phyloP scores from a whole-genome alignment of 1,140 invertebrate genomes.

The Solenopsis fugax region DNA sequence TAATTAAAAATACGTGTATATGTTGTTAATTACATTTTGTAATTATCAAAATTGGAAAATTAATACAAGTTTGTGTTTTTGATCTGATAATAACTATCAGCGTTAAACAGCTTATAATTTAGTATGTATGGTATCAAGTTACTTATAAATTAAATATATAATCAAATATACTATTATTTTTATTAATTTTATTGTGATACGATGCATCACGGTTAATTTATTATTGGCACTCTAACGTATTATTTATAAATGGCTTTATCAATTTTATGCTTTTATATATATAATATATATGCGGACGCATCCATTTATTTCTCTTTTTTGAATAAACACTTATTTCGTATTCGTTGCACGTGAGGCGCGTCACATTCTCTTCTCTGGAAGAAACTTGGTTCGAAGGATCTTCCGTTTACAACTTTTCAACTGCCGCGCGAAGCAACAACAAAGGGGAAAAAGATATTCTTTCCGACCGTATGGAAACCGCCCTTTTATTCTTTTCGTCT shows the following conservation, averaged over 20 bases:
- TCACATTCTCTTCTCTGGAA: slow-evolving; percentile 47
- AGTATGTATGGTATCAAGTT: background rate
- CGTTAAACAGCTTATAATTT: background rate
- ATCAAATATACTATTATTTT: background rate
- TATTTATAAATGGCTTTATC: slow-evolving; percentile 17
- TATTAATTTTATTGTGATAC: background rate
- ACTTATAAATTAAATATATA: background rate
- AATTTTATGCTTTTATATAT: background rate
- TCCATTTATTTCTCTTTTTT: slow-evolving; percentile 38
- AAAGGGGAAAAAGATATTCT: slow-evolving; percentile 46
- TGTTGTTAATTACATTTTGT: background rate
- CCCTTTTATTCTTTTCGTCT: slow-evolving; percentile 42
- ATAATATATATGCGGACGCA: background rate
- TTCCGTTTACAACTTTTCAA: slow-evolving; percentile 58
- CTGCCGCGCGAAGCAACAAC: slow-evolving; percentile 51
- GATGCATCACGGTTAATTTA: background rate
- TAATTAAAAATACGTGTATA: background rate
- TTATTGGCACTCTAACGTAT: background rate
- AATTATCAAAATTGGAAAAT: background rate
- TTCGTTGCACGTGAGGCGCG: slow-evolving; percentile 46
- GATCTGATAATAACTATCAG: background rate
- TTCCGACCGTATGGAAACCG: slow-evolving; percentile 6
- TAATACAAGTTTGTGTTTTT: background rate
- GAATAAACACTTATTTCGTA: slow-evolving; percentile 61
- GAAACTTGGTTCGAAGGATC: slow-evolving; percentile 51